phyloP scores from a whole-genome alignment of 2,888 invertebrate species.

The Embidobia sp. region DNA sequence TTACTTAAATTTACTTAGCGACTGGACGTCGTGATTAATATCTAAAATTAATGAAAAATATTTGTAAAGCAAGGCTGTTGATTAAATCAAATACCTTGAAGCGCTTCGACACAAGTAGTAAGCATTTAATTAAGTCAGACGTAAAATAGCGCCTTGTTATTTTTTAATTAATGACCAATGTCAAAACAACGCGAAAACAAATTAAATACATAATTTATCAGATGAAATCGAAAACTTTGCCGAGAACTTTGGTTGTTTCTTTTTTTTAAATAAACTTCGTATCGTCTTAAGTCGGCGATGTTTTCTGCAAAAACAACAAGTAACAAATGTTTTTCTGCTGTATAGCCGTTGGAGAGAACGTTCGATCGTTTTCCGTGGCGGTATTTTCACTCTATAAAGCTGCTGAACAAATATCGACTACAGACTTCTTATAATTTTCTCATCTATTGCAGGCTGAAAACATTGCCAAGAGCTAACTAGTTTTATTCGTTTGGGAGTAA shows the following conservation, averaged over 20 bases:
- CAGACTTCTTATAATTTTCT: slow-evolving; percentile 64
- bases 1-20: slow-evolving; percentile 19
- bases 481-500: slow-evolving; percentile 54
- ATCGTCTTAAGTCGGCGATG: slow-evolving; percentile 48
- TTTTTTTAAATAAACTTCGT: slow-evolving; percentile 43
- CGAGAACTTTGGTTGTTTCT: background rate
- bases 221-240: background rate
- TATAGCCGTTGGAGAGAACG: slow-evolving; percentile 58
- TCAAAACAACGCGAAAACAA: slow-evolving; percentile 8
- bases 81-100: slow-evolving; percentile 10
- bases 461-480: slow-evolving; percentile 58
- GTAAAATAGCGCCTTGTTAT: slow-evolving; percentile 7
- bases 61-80: slow-evolving; percentile 9
- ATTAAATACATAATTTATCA: slow-evolving; percentile 39
- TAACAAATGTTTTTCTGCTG: slow-evolving; percentile 63
- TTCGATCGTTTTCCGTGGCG: slow-evolving; percentile 59
- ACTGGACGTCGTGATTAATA: slow-evolving; percentile 17
- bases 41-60: slow-evolving; percentile 20
- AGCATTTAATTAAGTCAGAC: slow-evolving; percentile 28
- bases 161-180: slow-evolving; percentile 17
- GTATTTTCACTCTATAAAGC: slow-evolving; percentile 63
- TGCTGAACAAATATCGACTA: slow-evolving; percentile 65
- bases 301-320: slow-evolving; percentile 57
- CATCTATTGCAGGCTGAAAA: slow-evolving; percentile 61
- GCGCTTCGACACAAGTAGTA: slow-evolving; percentile 20